A percentile compares a stretch with the other conserved stretches of the same genome.
These are phyloP conservation scores for Dilophus febrilis DNA, from an alignment of 2,888 invertebrate genomes.

Conservation along the genomic window DNA sequence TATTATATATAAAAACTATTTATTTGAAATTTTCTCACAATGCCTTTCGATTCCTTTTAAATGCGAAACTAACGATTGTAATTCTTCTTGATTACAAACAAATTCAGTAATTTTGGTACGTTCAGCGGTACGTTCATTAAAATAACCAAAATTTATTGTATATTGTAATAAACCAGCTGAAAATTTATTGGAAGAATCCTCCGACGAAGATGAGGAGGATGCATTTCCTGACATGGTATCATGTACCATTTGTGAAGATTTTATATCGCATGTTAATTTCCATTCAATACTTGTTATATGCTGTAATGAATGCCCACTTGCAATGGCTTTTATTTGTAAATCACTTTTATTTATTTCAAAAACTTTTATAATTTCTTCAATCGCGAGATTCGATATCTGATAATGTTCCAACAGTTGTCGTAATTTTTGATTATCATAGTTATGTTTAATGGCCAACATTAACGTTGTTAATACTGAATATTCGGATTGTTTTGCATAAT, in stretches of 20 bases:
- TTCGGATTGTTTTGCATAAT: conserved; percentile 27
- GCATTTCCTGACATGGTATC: conserved; percentile 9
- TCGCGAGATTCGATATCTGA: conserved; percentile 14
- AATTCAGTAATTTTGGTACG: conserved; percentile 25
- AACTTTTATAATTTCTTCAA: conserved; percentile 21
- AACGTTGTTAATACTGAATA: conserved; percentile 24
- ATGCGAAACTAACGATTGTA: conserved; percentile 27
- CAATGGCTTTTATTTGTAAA: conserved; percentile 21
- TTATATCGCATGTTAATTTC: conserved; percentile 26
- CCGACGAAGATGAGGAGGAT: no score
- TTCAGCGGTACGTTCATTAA: conserved; percentile 20
- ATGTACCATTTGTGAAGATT: conserved; percentile 23
- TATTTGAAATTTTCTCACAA: conserved; percentile 16
- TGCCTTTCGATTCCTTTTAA: conserved; percentile 29
- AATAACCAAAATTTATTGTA: conserved; percentile 24
- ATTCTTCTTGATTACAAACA: conserved; percentile 26
- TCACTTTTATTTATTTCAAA: conserved; percentile 25
- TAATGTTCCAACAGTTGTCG: conserved; percentile 20
- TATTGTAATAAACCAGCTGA: conserved; percentile 23
- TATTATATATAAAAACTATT: no score
- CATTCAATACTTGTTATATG: conserved; percentile 28
- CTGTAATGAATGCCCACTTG: conserved; percentile 22
- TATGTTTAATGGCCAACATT: conserved; percentile 22
- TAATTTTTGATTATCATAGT: conserved; percentile 18
- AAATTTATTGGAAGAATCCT: no score